Evolutionary conservation across 2,797 vertebrate species (phyloP).

Genomic region (Carcharodon carcharias): DNA sequence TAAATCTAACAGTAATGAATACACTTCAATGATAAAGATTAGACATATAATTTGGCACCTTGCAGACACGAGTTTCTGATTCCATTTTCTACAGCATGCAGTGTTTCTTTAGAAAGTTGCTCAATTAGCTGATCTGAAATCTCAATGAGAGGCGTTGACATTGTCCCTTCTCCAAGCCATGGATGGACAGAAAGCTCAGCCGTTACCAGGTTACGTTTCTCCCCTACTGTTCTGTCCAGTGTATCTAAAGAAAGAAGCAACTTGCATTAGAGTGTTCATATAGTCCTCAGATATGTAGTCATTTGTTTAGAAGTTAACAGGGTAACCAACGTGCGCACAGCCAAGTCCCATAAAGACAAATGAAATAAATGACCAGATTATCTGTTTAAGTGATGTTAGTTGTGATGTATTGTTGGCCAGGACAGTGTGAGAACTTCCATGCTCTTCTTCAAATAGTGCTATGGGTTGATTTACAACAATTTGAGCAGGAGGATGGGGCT

Average conservation of each 20-base stretch:
- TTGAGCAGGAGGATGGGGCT: neutral
- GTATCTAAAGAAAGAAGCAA: slow-evolving; percentile 57
- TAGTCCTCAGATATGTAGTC: neutral
- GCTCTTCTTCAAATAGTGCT: neutral
- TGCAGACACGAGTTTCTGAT: slow-evolving; percentile 71
- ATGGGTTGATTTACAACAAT: neutral
- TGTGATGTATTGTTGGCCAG: neutral
- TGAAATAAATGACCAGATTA: neutral
- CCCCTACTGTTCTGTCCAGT: slow-evolving; percentile 78
- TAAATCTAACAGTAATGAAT: neutral
- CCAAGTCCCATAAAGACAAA: neutral
- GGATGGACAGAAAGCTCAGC: slow-evolving; percentile 64
- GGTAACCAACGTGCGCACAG: neutral
- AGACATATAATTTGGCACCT: slow-evolving; percentile 56
- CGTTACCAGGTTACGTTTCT: slow-evolving; percentile 71
- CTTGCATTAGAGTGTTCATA: neutral
- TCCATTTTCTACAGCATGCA: slow-evolving; percentile 74
- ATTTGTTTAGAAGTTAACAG: neutral
- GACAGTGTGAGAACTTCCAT: neutral
- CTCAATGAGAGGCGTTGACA: slow-evolving; percentile 48
- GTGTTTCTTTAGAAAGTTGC: slow-evolving; percentile 58
- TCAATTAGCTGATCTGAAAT: slow-evolving; percentile 52
- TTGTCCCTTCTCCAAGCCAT: slow-evolving; percentile 41
- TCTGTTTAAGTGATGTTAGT: neutral
- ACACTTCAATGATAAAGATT: neutral